Percentiles rank a stretch among this genome's conserved stretches.
Conservation (phyloP, 1,140 invertebrate genomes). For the Andricus grossulariae region DNA sequence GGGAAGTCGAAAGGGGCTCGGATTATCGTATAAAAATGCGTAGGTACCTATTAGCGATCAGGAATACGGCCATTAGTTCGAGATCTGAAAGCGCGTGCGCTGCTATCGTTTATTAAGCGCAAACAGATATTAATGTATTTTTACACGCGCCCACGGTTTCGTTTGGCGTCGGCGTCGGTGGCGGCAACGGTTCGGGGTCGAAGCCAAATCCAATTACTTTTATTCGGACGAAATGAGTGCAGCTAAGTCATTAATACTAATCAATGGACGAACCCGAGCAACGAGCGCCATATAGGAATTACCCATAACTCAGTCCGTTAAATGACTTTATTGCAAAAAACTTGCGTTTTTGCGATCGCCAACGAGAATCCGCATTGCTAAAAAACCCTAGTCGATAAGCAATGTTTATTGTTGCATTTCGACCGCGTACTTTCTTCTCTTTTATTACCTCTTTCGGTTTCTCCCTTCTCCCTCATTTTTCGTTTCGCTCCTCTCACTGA, state of each 20-base stretch:
- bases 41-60: conserved; percentile 71
- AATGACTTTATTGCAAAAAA: conserved; percentile 76
- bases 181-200: conserved; percentile 64
- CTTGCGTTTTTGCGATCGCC: conserved; percentile 56
- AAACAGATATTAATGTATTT: conserved; percentile 78
- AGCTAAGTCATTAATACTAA: conserved; percentile 78
- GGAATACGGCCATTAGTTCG: conserved; percentile 74
- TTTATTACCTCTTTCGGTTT: conserved; percentile 19
- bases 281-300: conserved; percentile 67
- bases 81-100: conserved; percentile 62
- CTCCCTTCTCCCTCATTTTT: conserved; percentile 39
- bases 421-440: conserved; percentile 36
- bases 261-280: conserved; percentile 68
- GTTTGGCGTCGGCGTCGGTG: conserved; percentile 55
- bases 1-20: neutral
- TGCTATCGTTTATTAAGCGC: conserved; percentile 76
- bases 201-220: conserved; percentile 77
- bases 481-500: conserved; percentile 31
- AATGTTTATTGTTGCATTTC: conserved; percentile 76
- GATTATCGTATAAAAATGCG: conserved; percentile 62
- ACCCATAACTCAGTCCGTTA: conserved; percentile 75
- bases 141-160: conserved; percentile 69
- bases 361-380: conserved; percentile 64
- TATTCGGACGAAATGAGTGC: conserved; percentile 77
- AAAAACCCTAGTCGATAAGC: conserved; percentile 73